phyloP scores from a whole-genome alignment of 2,888 invertebrate genomes.

The Hemistola chrysoprasaria region DNA sequence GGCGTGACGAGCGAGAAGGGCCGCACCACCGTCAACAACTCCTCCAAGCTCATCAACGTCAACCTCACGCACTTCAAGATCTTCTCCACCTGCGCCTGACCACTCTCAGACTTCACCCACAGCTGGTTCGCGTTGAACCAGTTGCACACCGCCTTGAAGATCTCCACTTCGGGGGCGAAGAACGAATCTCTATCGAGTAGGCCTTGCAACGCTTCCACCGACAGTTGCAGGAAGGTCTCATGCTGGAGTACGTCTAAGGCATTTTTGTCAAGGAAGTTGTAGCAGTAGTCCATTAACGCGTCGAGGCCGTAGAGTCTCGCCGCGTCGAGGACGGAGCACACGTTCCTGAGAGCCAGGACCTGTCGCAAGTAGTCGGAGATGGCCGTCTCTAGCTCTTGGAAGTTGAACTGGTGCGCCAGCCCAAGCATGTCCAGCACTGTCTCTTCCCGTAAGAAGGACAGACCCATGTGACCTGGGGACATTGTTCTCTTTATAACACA shows the following conservation, averaged over 20 bases:
- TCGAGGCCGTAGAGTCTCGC: constrained; percentile 88
- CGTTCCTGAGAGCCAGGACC: constrained; percentile 93
- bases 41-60: constrained; percentile 93
- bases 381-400: constrained; percentile 93
- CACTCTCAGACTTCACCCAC: constrained; percentile 84
- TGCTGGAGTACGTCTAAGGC: constrained; percentile 92
- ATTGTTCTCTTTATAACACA: background rate
- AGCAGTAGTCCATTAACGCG: constrained; percentile 89
- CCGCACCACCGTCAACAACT: constrained; percentile 93
- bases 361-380: constrained; percentile 97
- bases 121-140: constrained; percentile 93
- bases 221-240: constrained; percentile 91
- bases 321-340: constrained; percentile 97
- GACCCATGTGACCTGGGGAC: constrained; percentile 83
- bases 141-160: constrained; percentile 93
- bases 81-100: constrained; percentile 79
- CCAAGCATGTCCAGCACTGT: constrained; percentile 88
- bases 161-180: constrained; percentile 97
- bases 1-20: constrained; percentile 93
- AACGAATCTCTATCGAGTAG: constrained; percentile 96
- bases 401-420: constrained; percentile 97
- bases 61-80: constrained; percentile 88
- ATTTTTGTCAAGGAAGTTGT: constrained; percentile 94
- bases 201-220: constrained; percentile 91
- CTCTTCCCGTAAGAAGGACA: constrained; percentile 85